Conservation (phyloP, 2,113 vertebrate genomes). For the Suncus etruscus region DNA sequence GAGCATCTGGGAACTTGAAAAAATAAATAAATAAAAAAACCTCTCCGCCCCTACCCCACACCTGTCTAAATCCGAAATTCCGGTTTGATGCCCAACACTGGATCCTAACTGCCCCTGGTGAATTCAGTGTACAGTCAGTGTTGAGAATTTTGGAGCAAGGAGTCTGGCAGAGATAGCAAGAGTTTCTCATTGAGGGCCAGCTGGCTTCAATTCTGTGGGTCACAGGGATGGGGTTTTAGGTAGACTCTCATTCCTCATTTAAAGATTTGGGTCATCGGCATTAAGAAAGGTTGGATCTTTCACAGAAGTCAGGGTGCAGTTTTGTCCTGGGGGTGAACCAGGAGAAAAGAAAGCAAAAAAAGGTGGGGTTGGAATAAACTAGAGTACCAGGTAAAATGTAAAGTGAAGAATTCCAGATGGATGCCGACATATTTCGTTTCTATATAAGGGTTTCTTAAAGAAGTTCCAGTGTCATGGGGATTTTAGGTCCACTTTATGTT, state of each 20-base stretch:
- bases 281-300: conserved; percentile 20
- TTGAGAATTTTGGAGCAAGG: conserved; percentile 37
- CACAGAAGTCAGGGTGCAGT: conserved; percentile 40
- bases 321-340: background rate
- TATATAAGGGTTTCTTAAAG: conserved; percentile 47
- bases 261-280: conserved; percentile 36
- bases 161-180: background rate
- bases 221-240: conserved; percentile 3
- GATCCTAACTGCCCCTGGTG: background rate
- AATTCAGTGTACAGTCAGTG: conserved; percentile 9
- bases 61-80: conserved; percentile 1
- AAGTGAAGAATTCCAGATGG: conserved; percentile 53
- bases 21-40: too few relatives aligned
- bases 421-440: conserved; percentile 52
- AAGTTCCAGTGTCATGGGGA: conserved; percentile 17
- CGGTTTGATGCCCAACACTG: background rate
- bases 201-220: background rate
- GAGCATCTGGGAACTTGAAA: conserved; percentile 23
- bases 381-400: conserved; percentile 52
- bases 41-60: background rate
- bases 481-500: conserved; percentile 59
- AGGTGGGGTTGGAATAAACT: background rate
- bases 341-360: background rate
- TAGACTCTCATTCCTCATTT: conserved; percentile 33
- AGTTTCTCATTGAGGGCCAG: conserved; percentile 33